Evolutionary conservation across 1,140 invertebrate genomes (phyloP), one percentile per base, ranked within the genome.

Genomic region (Druon quercuslanigerum): DNA sequence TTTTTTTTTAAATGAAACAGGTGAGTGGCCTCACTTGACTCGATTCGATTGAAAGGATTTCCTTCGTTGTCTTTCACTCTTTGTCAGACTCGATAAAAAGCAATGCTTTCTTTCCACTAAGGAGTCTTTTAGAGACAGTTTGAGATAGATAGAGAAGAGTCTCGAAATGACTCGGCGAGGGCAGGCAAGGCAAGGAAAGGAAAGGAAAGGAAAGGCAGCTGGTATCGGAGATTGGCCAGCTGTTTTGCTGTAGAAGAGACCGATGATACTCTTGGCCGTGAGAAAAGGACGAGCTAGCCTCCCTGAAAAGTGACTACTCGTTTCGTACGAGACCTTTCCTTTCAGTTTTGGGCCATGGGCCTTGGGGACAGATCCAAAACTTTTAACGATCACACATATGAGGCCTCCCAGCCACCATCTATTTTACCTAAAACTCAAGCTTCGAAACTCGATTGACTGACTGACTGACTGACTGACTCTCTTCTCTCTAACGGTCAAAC

Each of bases 161-260:
- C 25, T 54, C 19, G 25, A 60, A 60, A 60, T 60, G 57, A 60
- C 57, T 60, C 33, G 57, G 57, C 57, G 57, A 60, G 25, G 57
- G 57, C 57, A 60, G 57, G 25, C 2, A 33, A 60, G 57, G 25
- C 2, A 33, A 33, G 25, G 57, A 60, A 60, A 19, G 12, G 25
- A 33, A 33, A 33, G 25, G 25, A 33, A 33, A 33, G 25, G 57
- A 60, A 60, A 19, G 13, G 85, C 87, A 88, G 86, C 87, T 88
- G 87, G 85, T 81, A 66, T 73, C 74, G 81, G 87, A 84, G 83
- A 87, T 88, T 82, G 83, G 85, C 84, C 87, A 87, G 86, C 86
- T 88, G 87, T 86, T 86, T 87, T 83, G 85, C 80, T 84, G 83
- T 84, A 80, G 85, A 25, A 25, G 3, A 80, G 78, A 80, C 60